Percentiles rank a stretch among this genome's conserved stretches.
These are phyloP conservation scores for Bambusicola thoracicus DNA, from an alignment of 2,113 vertebrate genomes.

Conservation along the genomic window DNA sequence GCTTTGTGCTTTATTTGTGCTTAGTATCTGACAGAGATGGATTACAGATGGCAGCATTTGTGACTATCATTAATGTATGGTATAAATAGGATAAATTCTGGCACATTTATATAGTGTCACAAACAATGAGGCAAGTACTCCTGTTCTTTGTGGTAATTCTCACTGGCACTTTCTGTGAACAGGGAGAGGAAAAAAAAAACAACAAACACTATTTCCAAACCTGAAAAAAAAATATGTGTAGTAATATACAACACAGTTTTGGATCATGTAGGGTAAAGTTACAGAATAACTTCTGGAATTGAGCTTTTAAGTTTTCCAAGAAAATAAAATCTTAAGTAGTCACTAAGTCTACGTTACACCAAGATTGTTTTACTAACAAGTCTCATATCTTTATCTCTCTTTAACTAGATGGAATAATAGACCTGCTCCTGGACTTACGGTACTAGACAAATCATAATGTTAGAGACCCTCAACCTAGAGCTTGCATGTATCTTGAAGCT, in stretches of 20 bases:
- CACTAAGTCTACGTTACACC: not conserved
- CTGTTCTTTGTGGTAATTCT: not conserved
- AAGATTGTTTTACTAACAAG: not conserved
- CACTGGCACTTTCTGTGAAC: not conserved
- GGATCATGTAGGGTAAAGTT: not conserved
- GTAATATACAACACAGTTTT: not conserved
- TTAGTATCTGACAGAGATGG: not conserved
- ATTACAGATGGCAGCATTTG: not conserved
- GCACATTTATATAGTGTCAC: not conserved
- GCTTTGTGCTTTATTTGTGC: not conserved
- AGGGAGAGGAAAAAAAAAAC: not conserved
- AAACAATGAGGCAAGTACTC: not conserved
- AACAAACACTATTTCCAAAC: not conserved
- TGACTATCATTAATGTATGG: not conserved
- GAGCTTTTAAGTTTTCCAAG: not conserved
- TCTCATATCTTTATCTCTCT: not conserved
- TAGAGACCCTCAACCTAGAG: not conserved
- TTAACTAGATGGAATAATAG: not conserved
- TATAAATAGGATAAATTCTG: not conserved
- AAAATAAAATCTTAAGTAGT: not conserved
- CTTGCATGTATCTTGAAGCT: accelerated
- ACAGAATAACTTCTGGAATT: not conserved
- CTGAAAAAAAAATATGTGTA: not conserved
- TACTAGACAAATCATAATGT: not conserved
- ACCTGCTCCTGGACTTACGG: not conserved